phyloP scores from a whole-genome alignment of 2,888 invertebrate species.

The Andrena haemorrhoa region DNA sequence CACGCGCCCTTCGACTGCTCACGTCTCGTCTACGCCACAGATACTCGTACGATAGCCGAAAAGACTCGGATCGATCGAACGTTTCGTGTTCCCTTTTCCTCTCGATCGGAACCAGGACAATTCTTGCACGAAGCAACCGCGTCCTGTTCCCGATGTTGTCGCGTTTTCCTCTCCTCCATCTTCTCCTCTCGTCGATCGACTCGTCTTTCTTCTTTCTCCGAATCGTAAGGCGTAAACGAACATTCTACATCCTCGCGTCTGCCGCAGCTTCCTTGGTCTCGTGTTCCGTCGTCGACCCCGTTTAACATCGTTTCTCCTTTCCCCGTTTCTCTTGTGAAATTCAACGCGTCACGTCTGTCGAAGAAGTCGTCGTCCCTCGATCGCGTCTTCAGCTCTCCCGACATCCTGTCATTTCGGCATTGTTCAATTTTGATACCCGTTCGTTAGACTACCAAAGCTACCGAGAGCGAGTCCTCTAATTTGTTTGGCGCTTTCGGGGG shows the following conservation, averaged over 20 bases:
- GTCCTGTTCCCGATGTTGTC: conserved; percentile 1
- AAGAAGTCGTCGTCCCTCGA: background rate
- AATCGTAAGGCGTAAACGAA: conserved; percentile 53
- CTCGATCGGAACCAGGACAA: background rate
- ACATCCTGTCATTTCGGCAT: background rate
- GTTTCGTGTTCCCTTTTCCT: conserved; percentile 4
- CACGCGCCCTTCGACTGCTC: conserved; percentile 65
- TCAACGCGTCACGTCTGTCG: background rate
- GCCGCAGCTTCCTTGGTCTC: conserved; percentile 47
- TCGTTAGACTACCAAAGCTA: background rate
- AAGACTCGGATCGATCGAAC: conserved; percentile 44
- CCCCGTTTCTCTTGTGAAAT: background rate
- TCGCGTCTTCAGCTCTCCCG: background rate
- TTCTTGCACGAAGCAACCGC: background rate
- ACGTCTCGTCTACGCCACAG: conserved; percentile 48
- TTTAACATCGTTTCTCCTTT: background rate
- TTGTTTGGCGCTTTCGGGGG: background rate
- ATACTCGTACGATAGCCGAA: conserved; percentile 43
- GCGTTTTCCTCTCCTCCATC: background rate
- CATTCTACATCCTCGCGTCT: conserved; percentile 12
- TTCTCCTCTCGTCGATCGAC: conserved; percentile 15
- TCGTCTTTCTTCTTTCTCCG: conserved; percentile 12
- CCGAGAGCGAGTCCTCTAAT: background rate
- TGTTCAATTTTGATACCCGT: conserved; percentile 7
- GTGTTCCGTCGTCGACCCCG: conserved; percentile 67